Evolutionary conservation across 2,888 invertebrate species (phyloP), one percentile per base, ranked within the genome.

Genomic region (Heliconius cydno): DNA sequence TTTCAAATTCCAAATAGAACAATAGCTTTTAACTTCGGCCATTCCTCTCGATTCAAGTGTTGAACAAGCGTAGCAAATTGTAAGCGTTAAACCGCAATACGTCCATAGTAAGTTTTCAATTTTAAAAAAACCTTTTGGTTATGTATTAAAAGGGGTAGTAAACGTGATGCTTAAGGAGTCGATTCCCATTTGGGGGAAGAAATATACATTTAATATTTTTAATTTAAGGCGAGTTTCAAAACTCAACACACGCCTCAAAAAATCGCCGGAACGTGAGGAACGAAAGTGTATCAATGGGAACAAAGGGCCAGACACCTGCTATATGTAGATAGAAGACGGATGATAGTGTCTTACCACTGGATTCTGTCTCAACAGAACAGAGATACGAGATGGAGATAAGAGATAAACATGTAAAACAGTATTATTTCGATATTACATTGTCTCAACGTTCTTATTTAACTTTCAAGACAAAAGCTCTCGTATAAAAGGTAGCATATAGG

Each of bases 21-120:
- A 68, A 68, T 25, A 41, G 41, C 38, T n/a, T 34, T 68, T 41
- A 30, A 34, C 57, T 57, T 30, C 30, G 10, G 5, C 1, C 13
- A 73, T 57, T 57, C 52, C 19, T 30, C 30, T 30, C 57, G n/a
- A 57, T 34, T 34, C n/a, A 57, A 57, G 10, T 34, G n/a, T 57
- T 73, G 28, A 57, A 73, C 57, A 34, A 30, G 25, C 34, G n/a
- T 34, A 73, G n/a, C 34, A 34, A 68, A 68, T 25, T 68, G 25
- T 38, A 57, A 57, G 57, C 57, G 22, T 57, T 52, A 30, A 12
- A 19, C 30, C 57, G 52, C 57, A 73, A 52, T 52, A 46, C 46
- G 71, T 34, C 30, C 2, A 30, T 73, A 73, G 28, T 3, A 5
- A 52, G 22, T 2, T 52, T 52, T 52, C 19, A 52, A 52, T 52